These are phyloP conservation scores for Mugil cephalus DNA, from an alignment of 2,113 vertebrate species.

Conservation along the genomic window DNA sequence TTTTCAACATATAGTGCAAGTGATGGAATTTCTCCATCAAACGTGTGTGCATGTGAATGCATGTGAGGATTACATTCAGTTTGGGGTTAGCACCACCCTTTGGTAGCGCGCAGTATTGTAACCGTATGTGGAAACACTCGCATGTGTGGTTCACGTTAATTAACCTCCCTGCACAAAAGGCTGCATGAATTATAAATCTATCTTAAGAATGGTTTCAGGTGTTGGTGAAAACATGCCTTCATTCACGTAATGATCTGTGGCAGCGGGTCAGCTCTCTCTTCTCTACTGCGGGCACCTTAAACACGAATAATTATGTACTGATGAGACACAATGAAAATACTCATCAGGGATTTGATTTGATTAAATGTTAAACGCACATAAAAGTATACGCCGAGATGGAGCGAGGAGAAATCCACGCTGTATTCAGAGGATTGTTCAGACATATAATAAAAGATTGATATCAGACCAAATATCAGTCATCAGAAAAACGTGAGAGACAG, in stretches of 20 bases:
- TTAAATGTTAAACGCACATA: conserved; percentile 16
- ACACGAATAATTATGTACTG: conserved; percentile 9
- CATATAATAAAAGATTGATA: conserved; percentile 42
- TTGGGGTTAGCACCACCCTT: conserved; percentile 79
- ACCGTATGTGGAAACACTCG: conserved; percentile 7
- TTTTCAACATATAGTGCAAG: conserved; percentile 13
- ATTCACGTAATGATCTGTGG: conserved; percentile 32
- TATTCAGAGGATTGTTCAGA: conserved; percentile 19
- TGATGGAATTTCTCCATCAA: conserved; percentile 13
- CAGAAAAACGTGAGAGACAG: conserved; percentile 71
- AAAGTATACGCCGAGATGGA: not conserved
- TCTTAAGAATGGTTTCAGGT: conserved; percentile 27
- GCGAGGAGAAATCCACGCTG: not conserved
- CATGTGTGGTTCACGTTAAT: conserved; percentile 55
- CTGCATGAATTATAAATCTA: conserved; percentile 39
- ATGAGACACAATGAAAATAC: conserved; percentile 13
- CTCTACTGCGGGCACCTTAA: conserved; percentile 12
- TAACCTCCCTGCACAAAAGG: conserved; percentile 42
- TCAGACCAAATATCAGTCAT: conserved; percentile 76
- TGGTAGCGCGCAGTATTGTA: conserved; percentile 65
- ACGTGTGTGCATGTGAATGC: conserved; percentile 6
- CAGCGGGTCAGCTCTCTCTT: not conserved
- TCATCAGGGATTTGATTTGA: conserved; percentile 1
- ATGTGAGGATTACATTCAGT: conserved; percentile 37
- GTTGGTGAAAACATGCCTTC: conserved; percentile 23